A percentile compares a stretch with the other conserved stretches of the same genome.
phyloP scores from a whole-genome alignment of 2,797 vertebrate genomes.

The Tenualosa ilisha region DNA sequence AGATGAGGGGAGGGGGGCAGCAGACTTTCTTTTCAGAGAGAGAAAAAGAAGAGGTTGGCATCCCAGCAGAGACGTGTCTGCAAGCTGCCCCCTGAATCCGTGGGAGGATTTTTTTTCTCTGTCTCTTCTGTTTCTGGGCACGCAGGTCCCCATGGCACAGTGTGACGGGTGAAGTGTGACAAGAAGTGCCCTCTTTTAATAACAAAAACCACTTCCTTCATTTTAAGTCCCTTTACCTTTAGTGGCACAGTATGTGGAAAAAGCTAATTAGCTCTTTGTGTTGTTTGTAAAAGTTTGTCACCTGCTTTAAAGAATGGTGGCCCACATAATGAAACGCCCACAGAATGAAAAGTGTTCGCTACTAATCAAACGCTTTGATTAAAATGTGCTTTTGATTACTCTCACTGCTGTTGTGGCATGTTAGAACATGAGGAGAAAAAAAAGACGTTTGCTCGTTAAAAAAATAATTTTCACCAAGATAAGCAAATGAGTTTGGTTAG shows the following conservation, averaged over 20 bases:
- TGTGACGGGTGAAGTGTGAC: slow-evolving; percentile 11
- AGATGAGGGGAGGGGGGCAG: slow-evolving; percentile 29
- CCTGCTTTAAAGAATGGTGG: not conserved
- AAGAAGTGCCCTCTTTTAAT: not conserved
- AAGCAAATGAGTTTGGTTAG: not conserved
- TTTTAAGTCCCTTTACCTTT: not conserved
- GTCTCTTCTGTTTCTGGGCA: not conserved
- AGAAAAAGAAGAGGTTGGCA: slow-evolving; percentile 47
- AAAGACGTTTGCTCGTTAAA: not conserved
- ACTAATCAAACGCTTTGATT: not conserved
- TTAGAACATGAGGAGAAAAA: not conserved
- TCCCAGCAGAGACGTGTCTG: slow-evolving; percentile 57
- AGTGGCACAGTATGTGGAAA: not conserved
- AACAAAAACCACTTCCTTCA: not conserved
- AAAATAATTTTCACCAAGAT: not conserved
- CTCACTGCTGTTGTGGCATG: not conserved
- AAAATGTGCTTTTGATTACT: not conserved
- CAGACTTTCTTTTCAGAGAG: slow-evolving; percentile 48
- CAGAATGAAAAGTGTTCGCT: not conserved
- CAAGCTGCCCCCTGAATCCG: slow-evolving; percentile 9
- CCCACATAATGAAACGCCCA: not conserved
- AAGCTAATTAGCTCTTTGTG: slow-evolving; percentile 3
- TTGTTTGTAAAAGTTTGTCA: not conserved
- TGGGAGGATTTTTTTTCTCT: not conserved
- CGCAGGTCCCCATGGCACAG: not conserved